phyloP scores from a whole-genome alignment of 2,797 vertebrate genomes.

The Malacoraja senta region DNA sequence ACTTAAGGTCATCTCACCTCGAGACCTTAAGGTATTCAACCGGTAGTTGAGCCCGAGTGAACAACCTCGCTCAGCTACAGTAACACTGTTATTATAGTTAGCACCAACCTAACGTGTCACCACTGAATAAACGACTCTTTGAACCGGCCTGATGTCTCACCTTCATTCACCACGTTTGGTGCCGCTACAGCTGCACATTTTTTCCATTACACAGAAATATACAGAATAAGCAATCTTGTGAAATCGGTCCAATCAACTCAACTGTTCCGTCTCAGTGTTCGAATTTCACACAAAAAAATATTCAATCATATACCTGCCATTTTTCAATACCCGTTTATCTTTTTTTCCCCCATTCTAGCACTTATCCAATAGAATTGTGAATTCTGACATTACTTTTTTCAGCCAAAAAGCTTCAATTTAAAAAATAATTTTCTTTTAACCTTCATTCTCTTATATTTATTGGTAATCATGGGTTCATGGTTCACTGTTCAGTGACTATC shows the following conservation, averaged over 20 bases:
- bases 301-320: background rate
- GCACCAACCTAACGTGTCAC: too few relatives aligned
- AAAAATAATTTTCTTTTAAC: background rate
- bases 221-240: background rate
- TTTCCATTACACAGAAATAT: background rate
- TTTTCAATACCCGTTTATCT: background rate
- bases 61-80: too few relatives aligned
- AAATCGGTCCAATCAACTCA: background rate
- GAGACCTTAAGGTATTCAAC: too few relatives aligned
- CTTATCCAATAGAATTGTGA: background rate
- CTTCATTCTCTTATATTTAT: background rate
- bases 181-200: background rate
- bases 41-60: too few relatives aligned
- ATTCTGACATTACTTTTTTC: background rate
- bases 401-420: background rate
- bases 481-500: background rate
- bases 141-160: too few relatives aligned
- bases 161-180: too few relatives aligned
- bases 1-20: too few relatives aligned
- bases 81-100: too few relatives aligned
- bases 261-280: background rate
- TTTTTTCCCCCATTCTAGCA: background rate
- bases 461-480: background rate
- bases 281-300: background rate
- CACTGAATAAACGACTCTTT: too few relatives aligned